These are phyloP conservation scores for Oasisia sp. DNA, from an alignment of 2,888 invertebrate genomes.

Conservation along the genomic window DNA sequence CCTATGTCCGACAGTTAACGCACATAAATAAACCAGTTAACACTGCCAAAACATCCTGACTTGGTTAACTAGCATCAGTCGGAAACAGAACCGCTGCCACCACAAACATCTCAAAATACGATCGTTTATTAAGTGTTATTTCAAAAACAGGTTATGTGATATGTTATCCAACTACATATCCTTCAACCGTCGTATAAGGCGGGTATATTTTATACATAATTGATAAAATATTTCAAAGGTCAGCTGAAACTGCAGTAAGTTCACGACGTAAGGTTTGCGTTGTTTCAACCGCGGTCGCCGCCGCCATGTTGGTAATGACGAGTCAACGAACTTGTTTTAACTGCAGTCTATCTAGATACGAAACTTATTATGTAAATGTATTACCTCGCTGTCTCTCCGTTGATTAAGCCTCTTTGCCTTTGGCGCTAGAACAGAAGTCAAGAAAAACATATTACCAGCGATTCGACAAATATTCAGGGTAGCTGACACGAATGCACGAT, in stretches of 20 bases:
- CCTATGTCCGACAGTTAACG: neutral
- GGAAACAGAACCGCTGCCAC: neutral
- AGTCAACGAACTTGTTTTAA: conserved; percentile 17
- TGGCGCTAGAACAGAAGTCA: neutral
- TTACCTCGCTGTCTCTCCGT: conserved; percentile 6
- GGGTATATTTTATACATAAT: neutral
- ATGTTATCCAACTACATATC: neutral
- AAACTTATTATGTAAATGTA: neutral
- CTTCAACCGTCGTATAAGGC: neutral
- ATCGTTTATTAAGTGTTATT: neutral
- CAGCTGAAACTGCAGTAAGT: neutral
- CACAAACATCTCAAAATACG: neutral
- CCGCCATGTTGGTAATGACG: conserved; percentile 10
- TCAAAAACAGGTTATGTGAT: neutral
- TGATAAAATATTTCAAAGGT: neutral
- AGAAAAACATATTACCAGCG: neutral
- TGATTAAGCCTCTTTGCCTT: conserved; percentile 6
- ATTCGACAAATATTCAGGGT: conserved; percentile 12
- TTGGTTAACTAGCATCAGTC: neutral
- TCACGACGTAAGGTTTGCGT: conserved; percentile 8
- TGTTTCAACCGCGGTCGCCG: neutral
- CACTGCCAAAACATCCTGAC: neutral
- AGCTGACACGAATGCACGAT: neutral
- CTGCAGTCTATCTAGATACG: neutral
- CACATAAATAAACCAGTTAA: neutral